A percentile compares a stretch with the other conserved stretches of the same genome.
Evolutionary conservation across 2,888 invertebrate species (phyloP).

Genomic region (Conistra vaccinii): DNA sequence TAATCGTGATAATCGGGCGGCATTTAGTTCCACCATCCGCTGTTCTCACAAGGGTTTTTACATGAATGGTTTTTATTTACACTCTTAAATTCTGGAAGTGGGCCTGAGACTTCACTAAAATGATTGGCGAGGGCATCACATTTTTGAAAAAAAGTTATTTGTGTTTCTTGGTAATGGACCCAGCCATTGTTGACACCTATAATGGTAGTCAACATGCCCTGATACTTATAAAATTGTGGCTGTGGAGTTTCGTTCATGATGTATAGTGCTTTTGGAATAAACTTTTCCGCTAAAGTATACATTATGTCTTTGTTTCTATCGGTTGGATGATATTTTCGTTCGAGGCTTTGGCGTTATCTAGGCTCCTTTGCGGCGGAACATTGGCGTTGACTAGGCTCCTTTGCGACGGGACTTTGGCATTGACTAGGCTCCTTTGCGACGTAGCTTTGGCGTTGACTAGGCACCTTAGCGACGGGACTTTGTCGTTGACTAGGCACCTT

Average conservation of each 20-base stretch:
- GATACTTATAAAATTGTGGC: slow-evolving; percentile 38
- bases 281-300: slow-evolving; percentile 34
- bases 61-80: neutral
- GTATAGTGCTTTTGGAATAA: slow-evolving; percentile 43
- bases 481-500: slow-evolving; percentile 6
- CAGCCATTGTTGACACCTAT: slow-evolving; percentile 37
- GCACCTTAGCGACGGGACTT: neutral
- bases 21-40: slow-evolving; percentile 19
- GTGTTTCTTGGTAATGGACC: slow-evolving; percentile 36
- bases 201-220: slow-evolving; percentile 38
- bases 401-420: slow-evolving; percentile 27
- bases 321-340: slow-evolving; percentile 7
- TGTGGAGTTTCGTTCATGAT: slow-evolving; percentile 25
- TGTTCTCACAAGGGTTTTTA: neutral
- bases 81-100: neutral
- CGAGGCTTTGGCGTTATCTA: neutral
- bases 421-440: neutral
- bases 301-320: slow-evolving; percentile 14
- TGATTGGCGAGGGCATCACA: slow-evolving; percentile 23
- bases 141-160: slow-evolving; percentile 25
- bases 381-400: neutral
- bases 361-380: neutral
- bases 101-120: slow-evolving; percentile 1
- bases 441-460: neutral
- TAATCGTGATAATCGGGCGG: neutral